Evolutionary conservation across 2,797 vertebrate genomes (phyloP).

Genomic region (Danio choprae): DNA sequence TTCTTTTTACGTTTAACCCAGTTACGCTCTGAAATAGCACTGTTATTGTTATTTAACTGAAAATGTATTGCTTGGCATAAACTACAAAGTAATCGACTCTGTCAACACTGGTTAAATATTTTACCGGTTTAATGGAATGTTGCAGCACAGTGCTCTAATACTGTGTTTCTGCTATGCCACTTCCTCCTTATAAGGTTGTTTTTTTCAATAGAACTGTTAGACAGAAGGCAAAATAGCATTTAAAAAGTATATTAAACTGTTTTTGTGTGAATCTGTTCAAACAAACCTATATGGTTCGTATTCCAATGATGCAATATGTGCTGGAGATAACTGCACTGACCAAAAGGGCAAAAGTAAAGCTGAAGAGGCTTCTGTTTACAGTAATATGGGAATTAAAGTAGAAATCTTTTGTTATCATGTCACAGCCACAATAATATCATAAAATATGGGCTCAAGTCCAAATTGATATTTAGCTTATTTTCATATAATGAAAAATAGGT

Average conservation of each 20-base stretch:
- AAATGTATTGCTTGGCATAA: neutral
- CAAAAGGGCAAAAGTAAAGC: slow-evolving; percentile 23
- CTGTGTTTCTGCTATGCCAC: neutral
- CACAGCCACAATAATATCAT: neutral
- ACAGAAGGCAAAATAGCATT: neutral
- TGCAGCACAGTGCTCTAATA: neutral
- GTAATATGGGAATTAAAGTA: neutral
- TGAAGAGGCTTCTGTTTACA: neutral
- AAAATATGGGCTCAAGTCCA: neutral
- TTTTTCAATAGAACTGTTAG: neutral
- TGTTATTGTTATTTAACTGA: neutral
- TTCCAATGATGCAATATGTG: slow-evolving; percentile 31
- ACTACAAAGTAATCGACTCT: neutral
- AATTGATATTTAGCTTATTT: neutral
- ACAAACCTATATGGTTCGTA: neutral
- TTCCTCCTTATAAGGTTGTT: neutral
- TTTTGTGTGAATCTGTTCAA: neutral
- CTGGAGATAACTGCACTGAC: slow-evolving; percentile 1
- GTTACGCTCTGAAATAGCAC: neutral
- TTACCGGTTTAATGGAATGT: neutral
- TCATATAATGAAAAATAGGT: neutral
- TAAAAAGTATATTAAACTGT: too few relatives aligned
- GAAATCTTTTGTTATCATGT: neutral
- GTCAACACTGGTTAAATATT: slow-evolving; percentile 6
- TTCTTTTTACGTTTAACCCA: neutral